These are phyloP conservation scores for Leistus spinibarbis DNA, from an alignment of 2,888 invertebrate species.

Conservation along the genomic window DNA sequence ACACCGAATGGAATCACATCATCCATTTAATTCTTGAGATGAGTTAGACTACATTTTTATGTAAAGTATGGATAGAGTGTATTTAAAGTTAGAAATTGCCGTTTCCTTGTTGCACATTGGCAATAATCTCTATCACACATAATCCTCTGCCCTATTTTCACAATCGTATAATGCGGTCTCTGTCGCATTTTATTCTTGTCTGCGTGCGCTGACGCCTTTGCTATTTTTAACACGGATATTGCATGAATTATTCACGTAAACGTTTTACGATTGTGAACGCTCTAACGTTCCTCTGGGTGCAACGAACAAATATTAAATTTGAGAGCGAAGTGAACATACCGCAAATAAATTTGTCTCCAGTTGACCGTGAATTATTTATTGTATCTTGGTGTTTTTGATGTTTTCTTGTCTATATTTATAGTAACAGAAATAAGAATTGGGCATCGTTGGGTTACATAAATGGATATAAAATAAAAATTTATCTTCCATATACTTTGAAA, in stretches of 20 bases:
- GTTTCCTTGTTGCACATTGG: neutral
- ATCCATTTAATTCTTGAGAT: too few relatives aligned
- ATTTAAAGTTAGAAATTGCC: neutral
- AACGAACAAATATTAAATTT: conserved; percentile 14
- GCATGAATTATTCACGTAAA: conserved; percentile 37
- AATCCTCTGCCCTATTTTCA: neutral
- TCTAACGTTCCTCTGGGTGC: conserved; percentile 12
- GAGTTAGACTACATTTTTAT: neutral
- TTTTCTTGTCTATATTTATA: neutral
- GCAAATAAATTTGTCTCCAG: neutral
- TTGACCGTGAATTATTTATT: neutral
- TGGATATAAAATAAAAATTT: too few relatives aligned
- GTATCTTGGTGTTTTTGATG: neutral
- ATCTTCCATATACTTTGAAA: too few relatives aligned
- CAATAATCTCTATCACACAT: neutral
- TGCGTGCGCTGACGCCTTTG: conserved; percentile 5
- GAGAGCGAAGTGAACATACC: conserved; percentile 4
- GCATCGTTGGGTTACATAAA: too few relatives aligned
- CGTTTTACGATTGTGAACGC: conserved; percentile 26
- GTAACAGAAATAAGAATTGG: too few relatives aligned
- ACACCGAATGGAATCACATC: too few relatives aligned
- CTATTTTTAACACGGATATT: conserved; percentile 36
- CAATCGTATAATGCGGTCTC: neutral
- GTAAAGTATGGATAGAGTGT: neutral
- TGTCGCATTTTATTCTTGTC: conserved; percentile 2